These are phyloP conservation scores for Tenodera sinensis DNA, from an alignment of 2,888 invertebrate genomes.

Conservation along the genomic window DNA sequence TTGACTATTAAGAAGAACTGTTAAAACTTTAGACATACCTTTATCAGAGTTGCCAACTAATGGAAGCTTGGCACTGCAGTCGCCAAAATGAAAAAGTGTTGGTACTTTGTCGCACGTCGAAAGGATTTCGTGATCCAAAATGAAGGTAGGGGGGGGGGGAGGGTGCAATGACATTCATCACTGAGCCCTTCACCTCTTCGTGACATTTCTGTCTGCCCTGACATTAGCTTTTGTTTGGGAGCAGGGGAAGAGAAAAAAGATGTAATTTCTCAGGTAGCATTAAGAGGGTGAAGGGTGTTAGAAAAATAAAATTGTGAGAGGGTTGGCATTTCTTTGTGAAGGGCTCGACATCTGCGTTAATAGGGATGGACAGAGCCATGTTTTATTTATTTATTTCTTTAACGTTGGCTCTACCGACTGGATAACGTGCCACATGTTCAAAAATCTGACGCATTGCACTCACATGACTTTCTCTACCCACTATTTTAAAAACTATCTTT, in stretches of 20 bases:
- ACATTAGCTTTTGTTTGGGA: conserved; percentile 4
- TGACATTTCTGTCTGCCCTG: conserved; percentile 9
- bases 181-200: neutral
- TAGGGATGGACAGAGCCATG: too few relatives aligned
- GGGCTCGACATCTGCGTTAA: neutral
- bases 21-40: too few relatives aligned
- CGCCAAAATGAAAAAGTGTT: neutral
- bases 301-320: neutral
- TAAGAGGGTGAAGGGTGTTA: neutral
- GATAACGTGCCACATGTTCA: too few relatives aligned
- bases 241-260: neutral
- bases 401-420: too few relatives aligned
- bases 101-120: neutral
- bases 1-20: too few relatives aligned
- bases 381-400: too few relatives aligned
- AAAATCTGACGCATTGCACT: too few relatives aligned
- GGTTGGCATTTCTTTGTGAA: neutral
- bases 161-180: conserved; percentile 3
- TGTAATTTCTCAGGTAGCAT: neutral
- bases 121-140: conserved; percentile 10
- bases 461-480: too few relatives aligned
- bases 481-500: too few relatives aligned
- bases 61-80: too few relatives aligned
- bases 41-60: too few relatives aligned
- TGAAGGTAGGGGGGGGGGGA: neutral